Base-by-base conservation (phyloP, 2,888 invertebrate genomes). In the Sipha maydis region DNA sequence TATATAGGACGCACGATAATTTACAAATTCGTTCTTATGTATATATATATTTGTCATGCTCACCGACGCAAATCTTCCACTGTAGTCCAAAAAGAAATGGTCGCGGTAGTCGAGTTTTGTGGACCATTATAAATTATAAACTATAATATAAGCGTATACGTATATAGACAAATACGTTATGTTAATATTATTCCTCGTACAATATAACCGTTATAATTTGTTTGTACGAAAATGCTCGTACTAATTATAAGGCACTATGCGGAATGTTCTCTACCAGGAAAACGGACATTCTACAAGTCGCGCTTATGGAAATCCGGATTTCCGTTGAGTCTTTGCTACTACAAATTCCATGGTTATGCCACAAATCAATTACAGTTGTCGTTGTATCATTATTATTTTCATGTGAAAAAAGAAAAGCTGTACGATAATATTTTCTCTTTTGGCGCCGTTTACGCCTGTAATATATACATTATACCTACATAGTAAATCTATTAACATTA, bases 251-350 rank as follows among this genome's bases (percentile, higher is more conserved):
- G 61, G 75, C 75, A 75, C 28, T n/a, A 31, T 76, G 21, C 28
- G 84, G 61, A 25, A n/a, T 83, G 61, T 61, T 25, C n/a, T n/a
- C 9, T 69, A 41, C 84, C 31, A 25, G 75, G 56, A 79, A 80
- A 80, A 73, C n/a, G 61, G 41, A 77, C 77, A 88, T 82, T 88
- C 80, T 88, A 82, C 86, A 34, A 75, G 82, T 88, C 48, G 75
- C 88, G 28, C 75, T 88, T 82, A 88, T 75, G 75, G 88, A 82
- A 82, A 76, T 88, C 75, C 75, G 75, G 88, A 88, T 88, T 88
- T 82, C 82, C 82, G 86, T 73, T 41, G 11, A 19, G 21, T 19
- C 19, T 21, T 14, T 17, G 21, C n/a, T 84, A 76, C 48, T 48
- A 14, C 21, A 34, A 77, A 77, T 85, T 77, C 48, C 77, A n/a